Evolutionary conservation across 2,888 invertebrate genomes (phyloP).

Genomic region (Stictocephala bisonia): DNA sequence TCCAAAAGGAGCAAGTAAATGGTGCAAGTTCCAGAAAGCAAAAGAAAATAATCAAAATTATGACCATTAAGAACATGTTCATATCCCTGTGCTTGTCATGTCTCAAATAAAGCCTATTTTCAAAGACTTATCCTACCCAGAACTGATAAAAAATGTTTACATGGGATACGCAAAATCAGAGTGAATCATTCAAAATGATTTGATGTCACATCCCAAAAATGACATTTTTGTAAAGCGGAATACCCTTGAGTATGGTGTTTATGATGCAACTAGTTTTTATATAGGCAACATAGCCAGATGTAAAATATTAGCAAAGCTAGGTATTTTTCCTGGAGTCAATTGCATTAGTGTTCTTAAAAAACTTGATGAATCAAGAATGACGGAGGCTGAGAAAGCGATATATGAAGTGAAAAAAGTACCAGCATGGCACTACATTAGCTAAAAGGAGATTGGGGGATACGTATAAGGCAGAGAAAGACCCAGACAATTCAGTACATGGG

Average conservation of each 20-base stretch:
- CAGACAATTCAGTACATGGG: conserved; percentile 18
- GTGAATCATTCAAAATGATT: no score
- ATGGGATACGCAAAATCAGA: no score
- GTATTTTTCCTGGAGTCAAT: conserved; percentile 10
- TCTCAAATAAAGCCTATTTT: neutral
- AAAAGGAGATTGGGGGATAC: conserved; percentile 15
- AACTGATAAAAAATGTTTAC: conserved; percentile 1
- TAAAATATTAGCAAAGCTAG: conserved; percentile 3
- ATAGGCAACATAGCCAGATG: conserved; percentile 9
- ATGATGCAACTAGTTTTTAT: conserved; percentile 5
- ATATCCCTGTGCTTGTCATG: neutral
- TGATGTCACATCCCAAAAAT: neutral
- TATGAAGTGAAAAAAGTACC: neutral
- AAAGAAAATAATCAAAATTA: neutral
- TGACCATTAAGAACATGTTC: neutral
- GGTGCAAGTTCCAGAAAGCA: neutral
- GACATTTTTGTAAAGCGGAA: conserved; percentile 5
- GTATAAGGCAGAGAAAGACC: conserved; percentile 11
- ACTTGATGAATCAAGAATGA: neutral
- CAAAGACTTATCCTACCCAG: neutral
- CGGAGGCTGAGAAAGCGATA: conserved; percentile 19
- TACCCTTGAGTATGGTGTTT: neutral
- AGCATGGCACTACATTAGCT: neutral
- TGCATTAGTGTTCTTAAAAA: conserved; percentile 16
- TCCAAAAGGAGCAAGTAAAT: neutral